Conservation (phyloP, 2,113 vertebrate genomes). For the Lasiurus borealis region DNA sequence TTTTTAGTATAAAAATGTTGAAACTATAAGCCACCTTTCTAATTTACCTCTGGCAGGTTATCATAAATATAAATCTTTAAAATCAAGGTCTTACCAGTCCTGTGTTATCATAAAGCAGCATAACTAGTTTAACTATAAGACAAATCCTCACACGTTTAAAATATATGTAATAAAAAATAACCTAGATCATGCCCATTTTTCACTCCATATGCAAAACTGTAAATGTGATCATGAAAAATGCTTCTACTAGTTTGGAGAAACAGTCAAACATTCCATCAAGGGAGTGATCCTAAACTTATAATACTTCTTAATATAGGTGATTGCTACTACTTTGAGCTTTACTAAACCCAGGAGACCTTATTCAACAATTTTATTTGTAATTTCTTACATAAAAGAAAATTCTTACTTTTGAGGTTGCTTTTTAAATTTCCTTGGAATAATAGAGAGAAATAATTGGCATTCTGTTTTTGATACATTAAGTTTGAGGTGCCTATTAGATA, state of each 20-base stretch:
- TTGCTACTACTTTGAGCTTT: not conserved
- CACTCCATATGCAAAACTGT: not conserved
- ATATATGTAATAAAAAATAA: constrained; percentile 38
- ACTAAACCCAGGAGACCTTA: not conserved
- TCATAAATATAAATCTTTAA: not conserved
- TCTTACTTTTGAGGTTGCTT: constrained; percentile 14
- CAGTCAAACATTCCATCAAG: not conserved
- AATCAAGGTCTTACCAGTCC: not conserved
- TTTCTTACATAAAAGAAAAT: constrained; percentile 28
- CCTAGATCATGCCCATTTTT: not conserved
- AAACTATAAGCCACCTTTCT: not conserved
- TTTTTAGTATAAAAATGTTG: not conserved
- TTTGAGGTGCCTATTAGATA: not conserved
- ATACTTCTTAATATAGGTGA: not conserved
- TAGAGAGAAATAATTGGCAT: not conserved
- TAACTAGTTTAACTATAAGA: constrained; percentile 21
- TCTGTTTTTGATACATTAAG: not conserved
- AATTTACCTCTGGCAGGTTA: not conserved
- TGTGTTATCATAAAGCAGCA: not conserved
- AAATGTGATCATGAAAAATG: constrained; percentile 45
- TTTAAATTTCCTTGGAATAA: constrained; percentile 31
- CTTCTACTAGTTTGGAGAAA: not conserved
- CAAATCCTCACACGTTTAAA: constrained; percentile 9
- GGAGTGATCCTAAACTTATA: not conserved
- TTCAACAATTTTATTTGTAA: not conserved